Percentiles rank a stretch among this genome's conserved stretches.
Conservation (phyloP, 2,797 vertebrate species). For the Sebastes oblongus region DNA sequence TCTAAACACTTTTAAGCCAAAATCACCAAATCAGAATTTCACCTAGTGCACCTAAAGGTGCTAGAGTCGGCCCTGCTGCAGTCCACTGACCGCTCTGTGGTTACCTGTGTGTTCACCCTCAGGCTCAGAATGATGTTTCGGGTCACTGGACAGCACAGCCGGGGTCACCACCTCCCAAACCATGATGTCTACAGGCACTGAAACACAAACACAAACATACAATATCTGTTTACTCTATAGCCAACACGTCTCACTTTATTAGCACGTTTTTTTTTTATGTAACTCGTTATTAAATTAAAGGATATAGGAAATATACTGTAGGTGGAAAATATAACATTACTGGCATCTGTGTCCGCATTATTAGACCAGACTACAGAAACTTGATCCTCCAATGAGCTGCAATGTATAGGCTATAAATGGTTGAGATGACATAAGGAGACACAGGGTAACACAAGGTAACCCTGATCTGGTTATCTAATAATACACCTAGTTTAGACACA, state of each 20-base stretch:
- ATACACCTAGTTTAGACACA: neutral
- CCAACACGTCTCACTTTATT: neutral
- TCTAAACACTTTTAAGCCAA: no score
- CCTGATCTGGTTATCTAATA: neutral
- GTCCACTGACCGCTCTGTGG: neutral
- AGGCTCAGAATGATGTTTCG: constrained; percentile 52
- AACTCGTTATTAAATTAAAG: neutral
- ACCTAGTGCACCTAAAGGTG: no score
- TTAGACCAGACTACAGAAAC: neutral
- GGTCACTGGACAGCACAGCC: constrained; percentile 81
- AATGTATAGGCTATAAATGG: constrained; percentile 36
- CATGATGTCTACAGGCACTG: constrained; percentile 83
- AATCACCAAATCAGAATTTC: no score
- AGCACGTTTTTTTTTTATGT: neutral
- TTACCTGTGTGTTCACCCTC: constrained; percentile 59
- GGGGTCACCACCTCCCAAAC: constrained; percentile 94
- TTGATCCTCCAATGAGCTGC: constrained; percentile 2
- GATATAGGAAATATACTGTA: neutral
- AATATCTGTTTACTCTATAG: neutral
- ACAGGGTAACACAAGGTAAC: constrained; percentile 1
- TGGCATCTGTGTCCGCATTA: neutral
- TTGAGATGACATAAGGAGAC: constrained; percentile 5
- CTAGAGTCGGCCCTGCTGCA: no score
- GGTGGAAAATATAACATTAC: neutral
- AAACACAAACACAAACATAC: constrained; percentile 7